Evolutionary conservation across 2,888 invertebrate genomes (phyloP), one percentile per base, ranked within the genome.

Genomic region (Oxystoma pomonae): DNA sequence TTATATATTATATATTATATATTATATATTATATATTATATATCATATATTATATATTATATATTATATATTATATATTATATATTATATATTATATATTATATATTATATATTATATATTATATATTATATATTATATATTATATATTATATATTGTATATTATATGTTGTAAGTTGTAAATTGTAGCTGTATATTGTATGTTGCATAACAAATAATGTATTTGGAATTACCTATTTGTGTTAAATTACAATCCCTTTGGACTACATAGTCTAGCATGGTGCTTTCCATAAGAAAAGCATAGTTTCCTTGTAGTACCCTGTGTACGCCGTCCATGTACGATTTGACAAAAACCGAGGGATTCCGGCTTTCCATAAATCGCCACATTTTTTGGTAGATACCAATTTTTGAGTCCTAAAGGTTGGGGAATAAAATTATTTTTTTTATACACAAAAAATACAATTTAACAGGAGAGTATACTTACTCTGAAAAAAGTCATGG

Each of bases 281-380:
- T 96, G 0, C 96, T 97, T 82, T 99, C 98, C 94, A 98, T 97
- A 17, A 99, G 85, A 77, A 96, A 99, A 0, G 98, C 98, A 79
- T 98, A 99, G 80, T 97, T 92, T 0, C 92, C 96, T 59, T 87
- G 87, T 58, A 94, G 82, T 0, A 97, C 98, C 57, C 91, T 83
- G 70, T 89, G 85, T 17, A 97, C 92, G 0, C 98, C 98, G 72
- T 96, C 95, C 70, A 95, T 93, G 77, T 96, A 97, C 0, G 90
- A 90, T 58, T 90, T 86, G 0, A 96, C 95, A 74, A 98, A 92
- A 0, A 94, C 94, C 0, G 90, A 86, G 0, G 94, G 90, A 21
- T 88, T 85, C 72, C 86, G 83, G 75, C 83, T 85, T 70, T 94
- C 92, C 98, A 98, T 98, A 73, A 91, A 94, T 58, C 90, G 85